Base-by-base conservation (phyloP, 2,113 vertebrate species). In the Myotis brandtii region DNA sequence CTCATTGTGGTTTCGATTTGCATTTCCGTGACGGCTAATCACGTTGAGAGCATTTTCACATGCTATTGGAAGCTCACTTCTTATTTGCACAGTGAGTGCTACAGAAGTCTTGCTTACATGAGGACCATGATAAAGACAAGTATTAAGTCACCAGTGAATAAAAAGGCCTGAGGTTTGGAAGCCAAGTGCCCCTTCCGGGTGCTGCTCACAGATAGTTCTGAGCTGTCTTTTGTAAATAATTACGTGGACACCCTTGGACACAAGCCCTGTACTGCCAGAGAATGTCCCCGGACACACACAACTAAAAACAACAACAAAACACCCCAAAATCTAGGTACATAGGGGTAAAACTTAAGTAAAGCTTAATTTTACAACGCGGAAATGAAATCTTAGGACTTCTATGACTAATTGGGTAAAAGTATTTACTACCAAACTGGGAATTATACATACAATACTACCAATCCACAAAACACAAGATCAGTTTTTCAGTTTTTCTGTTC, bases 171-270 rank as follows among this genome's bases (percentile, higher is more conserved):
- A 62, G 17, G n/a, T 82, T 66, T 76, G 67, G 67, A 84, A 18
- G 77, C 17, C 48, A 9, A 87, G 18, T 23, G 34, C 23, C 30
- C 86, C 90, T 82, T 50, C n/a, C 10, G 76, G 77, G 23, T 0
- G 0, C 23, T 5, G 27, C 25, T 64, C 64, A 21, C 37, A 20
- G 82, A 50, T 12, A 30, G 69, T 32, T 64, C 66, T 50, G 77
- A 88, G 77, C 70, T 85, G 40, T 40, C 23, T 75, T 94, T 77
- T 85, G 34, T 64, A 75, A 91, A 85, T 34, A 81, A 32, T 30
- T 52, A 8, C 9, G 34, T 89, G 72, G 73, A 75, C 30, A 46
- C 80, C 48, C 50, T 93, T 80, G 72, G 72, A 80, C 18, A 46
- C 5, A 37, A 62, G 84, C 62, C 37, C 18, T 67, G 9, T 20